phyloP scores from a whole-genome alignment of 2,888 invertebrate genomes.

The Venusia cambrica region DNA sequence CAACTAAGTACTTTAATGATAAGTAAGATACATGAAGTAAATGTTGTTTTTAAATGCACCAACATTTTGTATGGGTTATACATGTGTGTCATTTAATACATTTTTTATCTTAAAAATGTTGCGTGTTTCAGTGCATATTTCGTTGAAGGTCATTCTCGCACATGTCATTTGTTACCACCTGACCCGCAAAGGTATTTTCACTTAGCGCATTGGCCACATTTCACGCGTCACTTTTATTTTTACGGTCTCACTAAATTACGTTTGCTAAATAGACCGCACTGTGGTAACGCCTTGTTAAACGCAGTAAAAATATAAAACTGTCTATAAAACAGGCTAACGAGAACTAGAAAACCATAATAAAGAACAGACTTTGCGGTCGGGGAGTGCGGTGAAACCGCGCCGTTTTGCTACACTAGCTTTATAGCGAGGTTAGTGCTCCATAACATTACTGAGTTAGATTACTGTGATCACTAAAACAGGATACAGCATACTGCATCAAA shows the following conservation, averaged over 20 bases:
- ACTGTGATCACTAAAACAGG: too few species aligned
- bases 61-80: too few species aligned
- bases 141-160: too few species aligned
- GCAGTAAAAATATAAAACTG: slow-evolving; percentile 45
- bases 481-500: too few species aligned
- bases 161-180: not conserved
- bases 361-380: slow-evolving; percentile 36
- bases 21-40: too few species aligned
- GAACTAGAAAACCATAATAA: slow-evolving; percentile 38
- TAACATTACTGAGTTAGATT: not conserved
- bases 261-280: slow-evolving; percentile 31
- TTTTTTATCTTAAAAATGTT: too few species aligned
- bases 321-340: slow-evolving; percentile 62
- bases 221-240: not conserved
- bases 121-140: too few species aligned
- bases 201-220: slow-evolving; percentile 1
- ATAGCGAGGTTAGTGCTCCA: not conserved
- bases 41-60: too few species aligned
- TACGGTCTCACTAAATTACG: slow-evolving; percentile 5
- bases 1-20: too few species aligned
- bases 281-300: slow-evolving; percentile 39
- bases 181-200: too few species aligned
- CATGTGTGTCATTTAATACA: too few species aligned
- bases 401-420: slow-evolving; percentile 5
- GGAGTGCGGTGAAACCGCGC: slow-evolving; percentile 28